Conservation (phyloP, 2,888 invertebrate species). For the Apomyelois bistriatella region DNA sequence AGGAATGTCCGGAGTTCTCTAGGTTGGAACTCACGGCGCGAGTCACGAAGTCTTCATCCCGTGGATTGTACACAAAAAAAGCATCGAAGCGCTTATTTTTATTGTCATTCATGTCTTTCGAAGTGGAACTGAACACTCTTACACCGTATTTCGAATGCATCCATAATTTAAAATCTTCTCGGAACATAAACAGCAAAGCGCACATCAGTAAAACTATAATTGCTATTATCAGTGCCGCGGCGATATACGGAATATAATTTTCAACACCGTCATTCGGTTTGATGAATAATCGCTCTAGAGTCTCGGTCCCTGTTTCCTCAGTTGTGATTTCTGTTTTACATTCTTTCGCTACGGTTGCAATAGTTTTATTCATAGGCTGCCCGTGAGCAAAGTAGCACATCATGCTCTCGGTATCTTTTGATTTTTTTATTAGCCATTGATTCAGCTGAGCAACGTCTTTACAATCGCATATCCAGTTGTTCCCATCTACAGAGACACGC, state of each 20-base stretch:
- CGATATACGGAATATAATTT: slow-evolving; percentile 87
- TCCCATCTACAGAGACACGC: slow-evolving; percentile 86
- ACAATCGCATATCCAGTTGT: slow-evolving; percentile 92
- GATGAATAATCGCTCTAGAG: slow-evolving; percentile 78
- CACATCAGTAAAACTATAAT: slow-evolving; percentile 84
- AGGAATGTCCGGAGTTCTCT: slow-evolving; percentile 82
- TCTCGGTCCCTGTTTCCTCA: slow-evolving; percentile 80
- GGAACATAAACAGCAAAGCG: slow-evolving; percentile 85
- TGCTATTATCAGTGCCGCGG: slow-evolving; percentile 84
- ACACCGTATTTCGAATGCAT: slow-evolving; percentile 88
- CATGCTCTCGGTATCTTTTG: slow-evolving; percentile 83
- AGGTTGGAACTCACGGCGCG: slow-evolving; percentile 85
- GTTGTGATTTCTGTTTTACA: slow-evolving; percentile 84
- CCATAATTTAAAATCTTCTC: slow-evolving; percentile 89
- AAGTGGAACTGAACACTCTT: slow-evolving; percentile 83
- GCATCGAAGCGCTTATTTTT: slow-evolving; percentile 90
- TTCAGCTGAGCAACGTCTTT: slow-evolving; percentile 84
- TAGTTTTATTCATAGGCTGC: slow-evolving; percentile 72
- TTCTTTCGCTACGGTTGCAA: slow-evolving; percentile 67
- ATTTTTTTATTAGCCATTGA: slow-evolving; percentile 85
- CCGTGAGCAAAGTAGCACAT: slow-evolving; percentile 82
- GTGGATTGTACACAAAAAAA: slow-evolving; percentile 91
- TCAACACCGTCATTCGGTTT: slow-evolving; percentile 83
- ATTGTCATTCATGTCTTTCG: slow-evolving; percentile 76
- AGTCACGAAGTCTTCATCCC: slow-evolving; percentile 87